Evolutionary conservation across 64 coral and sea anemone species (phyloP).

Genomic region (Dendrophyllia cribrosa): DNA sequence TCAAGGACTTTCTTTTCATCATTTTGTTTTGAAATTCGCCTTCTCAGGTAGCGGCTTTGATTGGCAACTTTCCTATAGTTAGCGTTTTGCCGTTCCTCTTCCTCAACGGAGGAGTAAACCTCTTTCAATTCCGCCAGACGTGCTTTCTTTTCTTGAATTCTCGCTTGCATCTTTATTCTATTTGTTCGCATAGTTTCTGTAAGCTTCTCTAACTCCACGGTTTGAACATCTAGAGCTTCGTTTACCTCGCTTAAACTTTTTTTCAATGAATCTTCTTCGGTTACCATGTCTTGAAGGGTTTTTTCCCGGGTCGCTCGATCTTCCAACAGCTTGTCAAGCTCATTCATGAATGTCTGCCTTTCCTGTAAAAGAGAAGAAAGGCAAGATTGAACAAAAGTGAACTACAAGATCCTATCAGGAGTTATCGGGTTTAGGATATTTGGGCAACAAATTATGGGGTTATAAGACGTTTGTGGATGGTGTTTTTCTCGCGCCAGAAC

Average conservation of each 20-base stretch:
- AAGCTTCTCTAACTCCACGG: neutral
- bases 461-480: no score
- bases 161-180: neutral
- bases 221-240: neutral
- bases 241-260: neutral
- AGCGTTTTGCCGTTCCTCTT: neutral
- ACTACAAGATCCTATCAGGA: no score
- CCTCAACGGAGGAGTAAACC: neutral
- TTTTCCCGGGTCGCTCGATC: neutral
- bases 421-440: no score
- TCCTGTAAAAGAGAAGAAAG: neutral
- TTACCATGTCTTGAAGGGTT: neutral
- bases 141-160: neutral
- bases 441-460: no score
- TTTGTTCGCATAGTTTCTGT: neutral
- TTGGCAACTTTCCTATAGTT: neutral
- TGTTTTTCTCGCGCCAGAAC: no score
- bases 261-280: neutral
- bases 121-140: neutral
- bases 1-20: neutral
- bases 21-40: neutral
- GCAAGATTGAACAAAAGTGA: no score
- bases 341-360: neutral
- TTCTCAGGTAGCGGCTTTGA: neutral
- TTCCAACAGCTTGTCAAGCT: constrained; percentile 7